Base-by-base conservation (phyloP, 2,888 invertebrate genomes). In the Drosophila atroscutellata region DNA sequence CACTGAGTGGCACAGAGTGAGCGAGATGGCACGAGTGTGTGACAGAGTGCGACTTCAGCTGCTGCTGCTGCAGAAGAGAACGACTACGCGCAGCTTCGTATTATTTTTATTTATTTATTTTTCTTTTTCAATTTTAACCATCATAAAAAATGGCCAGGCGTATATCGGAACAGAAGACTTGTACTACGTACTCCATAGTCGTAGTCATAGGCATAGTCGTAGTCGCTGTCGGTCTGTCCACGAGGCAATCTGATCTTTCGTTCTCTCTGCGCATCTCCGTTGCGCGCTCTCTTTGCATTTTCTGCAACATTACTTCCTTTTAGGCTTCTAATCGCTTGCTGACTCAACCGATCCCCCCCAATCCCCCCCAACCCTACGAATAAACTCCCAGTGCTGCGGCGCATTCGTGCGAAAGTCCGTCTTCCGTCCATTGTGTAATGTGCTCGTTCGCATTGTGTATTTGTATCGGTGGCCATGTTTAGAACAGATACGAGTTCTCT, bases 291-390 rank as follows among this genome's bases (percentile, higher is more conserved):
- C 63, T 85, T 71, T 78, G 82, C 72, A 89, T 86, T 88, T 88
- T 88, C 87, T 90, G 87, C 87, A 88, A 89, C 87, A 88, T 88
- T 88, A 88, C 90, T 88, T 88, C 87, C 90, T 88, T 88, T 88
- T 88, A 88, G 78, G 85, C 89, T 84, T 90, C 89, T 89, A 90
- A 88, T 89, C 83, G 87, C 70, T 81, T 66, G 80, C 79, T 83
- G 89, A 87, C 89, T 85, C 90, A 83, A 81, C 83, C 63, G 51
- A n/a, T 13, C 36, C 26, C 7, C 24, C 32, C 30, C 9, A 32
- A 3, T 36, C 20, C 30, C 54, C 64, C 62, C 20, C 45, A 32
- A 37, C 20, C 59, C 15, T 45, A 37, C 11, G 9, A 13, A 24
- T 60, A 52, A 64, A 64, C 42, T 50, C 36, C 34, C 52, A 65